phyloP scores from a whole-genome alignment of 2,113 vertebrate species.

The Mobula birostris region DNA sequence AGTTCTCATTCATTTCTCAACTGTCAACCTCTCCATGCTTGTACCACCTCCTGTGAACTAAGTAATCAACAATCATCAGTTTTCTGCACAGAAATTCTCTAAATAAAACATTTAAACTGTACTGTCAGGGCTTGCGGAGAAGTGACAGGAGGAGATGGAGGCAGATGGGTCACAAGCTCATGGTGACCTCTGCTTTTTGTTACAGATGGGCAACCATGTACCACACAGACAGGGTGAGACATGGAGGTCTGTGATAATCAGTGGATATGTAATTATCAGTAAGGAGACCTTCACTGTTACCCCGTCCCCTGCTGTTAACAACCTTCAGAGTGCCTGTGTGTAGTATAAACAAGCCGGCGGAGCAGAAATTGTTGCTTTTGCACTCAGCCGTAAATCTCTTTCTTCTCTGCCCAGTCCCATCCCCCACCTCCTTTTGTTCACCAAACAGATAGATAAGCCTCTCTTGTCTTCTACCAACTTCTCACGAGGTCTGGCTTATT shows the following conservation, averaged over 20 bases:
- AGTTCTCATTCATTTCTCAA: neutral
- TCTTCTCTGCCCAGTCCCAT: neutral
- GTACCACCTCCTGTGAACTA: neutral
- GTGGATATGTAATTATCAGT: neutral
- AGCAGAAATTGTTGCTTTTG: constrained; percentile 27
- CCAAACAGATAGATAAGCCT: neutral
- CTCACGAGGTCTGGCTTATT: neutral
- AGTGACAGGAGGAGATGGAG: neutral
- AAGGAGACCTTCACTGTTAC: too few relatives aligned
- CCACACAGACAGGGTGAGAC: neutral
- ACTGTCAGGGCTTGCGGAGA: neutral
- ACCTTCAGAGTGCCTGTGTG: neutral
- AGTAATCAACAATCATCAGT: neutral
- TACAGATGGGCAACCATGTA: neutral
- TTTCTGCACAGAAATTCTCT: neutral
- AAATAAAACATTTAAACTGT: neutral
- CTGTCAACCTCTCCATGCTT: neutral
- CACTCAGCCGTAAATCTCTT: constrained; percentile 4
- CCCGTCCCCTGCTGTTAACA: neutral
- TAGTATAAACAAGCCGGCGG: constrained; percentile 21
- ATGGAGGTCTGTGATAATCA: neutral
- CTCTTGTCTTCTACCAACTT: neutral
- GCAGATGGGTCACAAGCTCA: neutral
- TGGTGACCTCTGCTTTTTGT: neutral
- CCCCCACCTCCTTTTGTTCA: neutral